Base-by-base conservation (phyloP, 2,888 invertebrate genomes). In the Boloria euphrosyne region DNA sequence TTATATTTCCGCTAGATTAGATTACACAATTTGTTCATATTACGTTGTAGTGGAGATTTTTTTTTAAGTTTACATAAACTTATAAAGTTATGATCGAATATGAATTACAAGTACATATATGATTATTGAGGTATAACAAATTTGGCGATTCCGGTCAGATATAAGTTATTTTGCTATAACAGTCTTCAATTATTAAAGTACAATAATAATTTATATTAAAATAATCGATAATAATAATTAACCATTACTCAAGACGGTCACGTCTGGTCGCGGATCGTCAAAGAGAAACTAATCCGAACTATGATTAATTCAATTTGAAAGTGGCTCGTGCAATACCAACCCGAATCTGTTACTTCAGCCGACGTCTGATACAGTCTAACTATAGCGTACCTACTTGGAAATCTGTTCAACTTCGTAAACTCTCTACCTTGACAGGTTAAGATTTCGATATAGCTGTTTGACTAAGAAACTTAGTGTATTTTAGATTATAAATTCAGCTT, bases 241-340 rank as follows among this genome's bases (percentile, higher is more conserved):
- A 83, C 71, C 71, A 77, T 80, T 81, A 81, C 61, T 68, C 70
- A 74, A 84, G 82, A 82, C 82, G 83, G 83, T 83, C 86, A 86
- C 85, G 88, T 88, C 84, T 83, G 78, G 77, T 78, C 78, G 73
- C 78, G 79, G 80, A 79, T 83, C 84, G 85, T 86, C 88, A 87
- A 87, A 89, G 88, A 84, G 76, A 84, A 89, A 89, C 87, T 89
- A 89, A 89, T 88, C 84, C 82, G 70, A 89, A 90, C 87, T 88
- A 88, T 89, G 87, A 90, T 89, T 89, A 90, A 89, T 90, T 89
- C 83, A 89, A 90, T 90, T 89, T 84, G 81, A 74, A 78, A 86
- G 83, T 85, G 80, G 82, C 77, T 82, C 82, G 84, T 78, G 82
- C 86, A 83, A 81, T 81, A 76, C 80, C 77, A 74, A 79, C 76